These are phyloP conservation scores for Oeneis ivallda DNA, from an alignment of 2,888 invertebrate genomes.

Conservation along the genomic window DNA sequence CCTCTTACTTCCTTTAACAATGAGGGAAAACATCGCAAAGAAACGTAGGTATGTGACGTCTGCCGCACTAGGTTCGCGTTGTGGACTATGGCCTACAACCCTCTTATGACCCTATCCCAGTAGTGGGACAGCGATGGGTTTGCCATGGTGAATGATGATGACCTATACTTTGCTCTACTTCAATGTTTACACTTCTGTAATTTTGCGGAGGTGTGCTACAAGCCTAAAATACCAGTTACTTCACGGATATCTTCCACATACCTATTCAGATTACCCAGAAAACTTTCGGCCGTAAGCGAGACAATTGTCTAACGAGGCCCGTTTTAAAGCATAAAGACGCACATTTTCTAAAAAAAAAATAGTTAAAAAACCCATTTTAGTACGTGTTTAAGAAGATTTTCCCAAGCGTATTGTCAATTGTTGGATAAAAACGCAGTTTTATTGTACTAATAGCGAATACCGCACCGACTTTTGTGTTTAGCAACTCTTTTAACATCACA, in stretches of 20 bases:
- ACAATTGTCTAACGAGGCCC: constrained; percentile 28
- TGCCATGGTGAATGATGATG: too few relatives aligned
- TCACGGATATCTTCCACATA: background rate
- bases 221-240: background rate
- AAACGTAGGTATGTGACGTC: too few relatives aligned
- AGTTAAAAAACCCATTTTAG: constrained; percentile 35
- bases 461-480: background rate
- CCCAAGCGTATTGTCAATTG: constrained; percentile 49
- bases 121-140: too few relatives aligned
- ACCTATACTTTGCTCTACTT: too few relatives aligned
- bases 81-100: too few relatives aligned
- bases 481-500: background rate
- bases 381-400: constrained; percentile 46
- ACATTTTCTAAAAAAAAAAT: constrained; percentile 39
- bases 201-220: too few relatives aligned
- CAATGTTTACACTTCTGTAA: too few relatives aligned
- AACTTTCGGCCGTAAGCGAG: constrained; percentile 15
- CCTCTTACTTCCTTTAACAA: too few relatives aligned
- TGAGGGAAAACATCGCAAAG: too few relatives aligned
- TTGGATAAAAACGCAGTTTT: constrained; percentile 43
- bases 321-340: constrained; percentile 17
- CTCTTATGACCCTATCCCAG: too few relatives aligned
- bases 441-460: constrained; percentile 48
- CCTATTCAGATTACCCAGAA: constrained; percentile 29
- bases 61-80: too few relatives aligned